Percentiles rank a stretch among this genome's conserved stretches.
Conservation (phyloP, 1,140 invertebrate species). For the Acromyrmex charruanus region DNA sequence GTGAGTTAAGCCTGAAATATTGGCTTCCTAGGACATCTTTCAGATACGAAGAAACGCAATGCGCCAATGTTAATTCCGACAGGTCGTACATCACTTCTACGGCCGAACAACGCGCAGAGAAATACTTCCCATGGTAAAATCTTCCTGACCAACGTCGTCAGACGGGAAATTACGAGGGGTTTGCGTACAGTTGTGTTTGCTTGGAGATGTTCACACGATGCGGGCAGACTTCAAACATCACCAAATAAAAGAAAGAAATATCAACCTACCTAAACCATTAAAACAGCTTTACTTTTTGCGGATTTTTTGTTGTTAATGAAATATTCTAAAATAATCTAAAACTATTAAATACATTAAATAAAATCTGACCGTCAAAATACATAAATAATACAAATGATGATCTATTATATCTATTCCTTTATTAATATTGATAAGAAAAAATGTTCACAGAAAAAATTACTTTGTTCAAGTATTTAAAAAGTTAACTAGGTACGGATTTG, state of each 20-base stretch:
- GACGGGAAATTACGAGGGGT: slow-evolving; percentile 36
- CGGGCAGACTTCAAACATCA: slow-evolving; percentile 4
- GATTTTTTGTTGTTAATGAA: not conserved
- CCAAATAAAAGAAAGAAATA: not conserved
- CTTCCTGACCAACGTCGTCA: slow-evolving; percentile 35
- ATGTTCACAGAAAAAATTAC: no score
- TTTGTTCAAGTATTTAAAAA: no score
- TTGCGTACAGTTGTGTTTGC: slow-evolving; percentile 17
- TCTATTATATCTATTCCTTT: not conserved
- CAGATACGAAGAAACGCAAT: slow-evolving; percentile 31
- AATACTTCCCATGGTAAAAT: slow-evolving; percentile 47
- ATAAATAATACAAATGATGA: not conserved
- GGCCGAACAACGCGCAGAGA: slow-evolving; percentile 3
- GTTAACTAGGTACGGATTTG: no score
- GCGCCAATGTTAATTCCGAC: slow-evolving; percentile 61
- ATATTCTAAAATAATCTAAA: not conserved
- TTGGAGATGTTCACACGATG: slow-evolving; percentile 29
- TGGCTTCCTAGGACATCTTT: slow-evolving; percentile 50
- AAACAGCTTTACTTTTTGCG: not conserved
- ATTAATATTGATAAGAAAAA: not conserved
- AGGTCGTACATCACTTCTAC: slow-evolving; percentile 32
- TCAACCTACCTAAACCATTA: not conserved
- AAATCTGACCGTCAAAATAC: not conserved
- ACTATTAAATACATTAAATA: not conserved
- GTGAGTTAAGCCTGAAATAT: slow-evolving; percentile 70